Base-by-base conservation (phyloP, 2,113 vertebrate species). In the Plotosus lineatus region DNA sequence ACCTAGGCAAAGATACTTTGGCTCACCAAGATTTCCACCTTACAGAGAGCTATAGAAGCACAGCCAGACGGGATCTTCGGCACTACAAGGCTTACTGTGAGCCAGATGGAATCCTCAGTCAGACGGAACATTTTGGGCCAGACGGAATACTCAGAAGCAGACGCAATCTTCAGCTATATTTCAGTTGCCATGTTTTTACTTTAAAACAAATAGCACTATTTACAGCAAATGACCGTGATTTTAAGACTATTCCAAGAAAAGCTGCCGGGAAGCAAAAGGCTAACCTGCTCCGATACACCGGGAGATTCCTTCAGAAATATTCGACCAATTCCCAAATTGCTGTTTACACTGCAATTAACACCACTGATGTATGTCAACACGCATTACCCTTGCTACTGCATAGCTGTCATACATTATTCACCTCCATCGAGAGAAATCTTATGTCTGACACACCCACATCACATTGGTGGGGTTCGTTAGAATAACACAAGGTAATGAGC, bases 141-240 rank as follows among this genome's bases (percentile, higher is more conserved):
- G 83, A 85, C 66, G 44, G 69, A 82, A 79, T 60, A 66, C 80
- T 79, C 44, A 50, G 26, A 72, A 72, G 53, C 53, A 61, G 80
- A 82, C 26, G 31, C 72, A 68, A 51, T 77, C 58, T 72, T 63
- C 33, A 55, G 65, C 53, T 73, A 72, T 77, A 82, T 79, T 61
- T 84, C 38, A 92, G 89, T 89, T 91, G 90, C 89, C 89, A 38
- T 80, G 83, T 46, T 65, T 66, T 31, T 14, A 77, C 83, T 83
- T 55, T 79, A 85, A 84, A 86, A 86, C 77, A 60, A 78, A 85
- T 11, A 80, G n/a, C 65, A 42, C 4, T 80, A 81, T 83, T 85
- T 73, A 89, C 84, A 88, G 26, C 53, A 77, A 69, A 86, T 66
- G 21, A 75, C 7, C 17, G 63, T 23, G 44, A 60, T 38, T 61